A percentile compares a stretch with the other conserved stretches of the same genome.
Evolutionary conservation across 2,797 vertebrate species (phyloP).

Genomic region (Apogon talboti): DNA sequence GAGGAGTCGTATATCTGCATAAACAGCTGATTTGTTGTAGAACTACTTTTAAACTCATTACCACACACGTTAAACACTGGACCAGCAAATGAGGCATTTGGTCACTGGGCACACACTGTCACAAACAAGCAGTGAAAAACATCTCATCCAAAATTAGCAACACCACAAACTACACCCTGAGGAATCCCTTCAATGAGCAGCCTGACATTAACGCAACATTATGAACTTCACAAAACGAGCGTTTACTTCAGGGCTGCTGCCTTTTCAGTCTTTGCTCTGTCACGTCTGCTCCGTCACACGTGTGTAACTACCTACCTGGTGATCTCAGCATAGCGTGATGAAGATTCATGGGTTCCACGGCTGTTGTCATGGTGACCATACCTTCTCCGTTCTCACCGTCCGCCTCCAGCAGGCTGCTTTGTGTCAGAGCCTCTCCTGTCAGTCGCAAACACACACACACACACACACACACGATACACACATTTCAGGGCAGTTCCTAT

Average conservation of each 20-base stretch:
- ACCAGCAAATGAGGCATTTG: not conserved
- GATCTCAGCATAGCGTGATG: constrained; percentile 92
- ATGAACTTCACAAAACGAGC: not conserved
- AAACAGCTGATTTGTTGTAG: not conserved
- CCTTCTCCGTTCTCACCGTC: constrained; percentile 85
- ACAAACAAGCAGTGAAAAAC: constrained; percentile 1
- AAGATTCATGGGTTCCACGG: constrained; percentile 90
- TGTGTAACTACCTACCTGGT: constrained; percentile 81
- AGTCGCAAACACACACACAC: constrained; percentile 42
- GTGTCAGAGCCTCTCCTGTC: constrained; percentile 89
- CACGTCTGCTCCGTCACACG: not conserved
- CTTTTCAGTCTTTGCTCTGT: not conserved
- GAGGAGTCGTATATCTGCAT: not conserved
- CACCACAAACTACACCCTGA: constrained; percentile 4
- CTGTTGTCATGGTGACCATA: constrained; percentile 89
- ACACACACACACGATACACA: too few relatives aligned
- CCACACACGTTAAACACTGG: not conserved
- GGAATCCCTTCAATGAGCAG: constrained; percentile 35
- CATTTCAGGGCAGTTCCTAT: not conserved
- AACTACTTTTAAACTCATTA: not conserved
- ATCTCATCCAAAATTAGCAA: constrained; percentile 15
- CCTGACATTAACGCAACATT: constrained; percentile 25
- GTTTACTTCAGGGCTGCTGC: constrained; percentile 3
- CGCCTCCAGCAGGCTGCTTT: constrained; percentile 94
- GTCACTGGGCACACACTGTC: not conserved